Evolutionary conservation across 2,113 vertebrate species (phyloP).

Genomic region (Cavia porcellus): DNA sequence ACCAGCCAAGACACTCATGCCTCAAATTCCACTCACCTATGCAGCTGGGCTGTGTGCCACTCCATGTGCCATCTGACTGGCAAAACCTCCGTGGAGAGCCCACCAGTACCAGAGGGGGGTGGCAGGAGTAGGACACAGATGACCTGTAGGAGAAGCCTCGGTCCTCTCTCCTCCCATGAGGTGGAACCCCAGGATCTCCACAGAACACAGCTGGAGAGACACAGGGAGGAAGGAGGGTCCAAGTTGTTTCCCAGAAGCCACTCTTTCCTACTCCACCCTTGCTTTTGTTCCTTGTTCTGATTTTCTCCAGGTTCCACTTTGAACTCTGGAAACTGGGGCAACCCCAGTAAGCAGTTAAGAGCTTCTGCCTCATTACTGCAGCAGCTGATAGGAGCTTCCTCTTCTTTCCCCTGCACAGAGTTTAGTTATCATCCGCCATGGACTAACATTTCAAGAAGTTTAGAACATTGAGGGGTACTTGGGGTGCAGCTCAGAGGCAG

Average conservation of each 20-base stretch:
- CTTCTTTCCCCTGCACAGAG: neutral
- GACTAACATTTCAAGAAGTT: neutral
- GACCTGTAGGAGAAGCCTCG: constrained; percentile 97
- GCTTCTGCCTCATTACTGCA: fast-evolving
- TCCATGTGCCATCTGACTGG: constrained; percentile 97
- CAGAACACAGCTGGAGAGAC: constrained; percentile 95
- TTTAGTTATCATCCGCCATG: neutral
- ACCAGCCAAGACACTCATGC: neutral
- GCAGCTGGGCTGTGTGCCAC: constrained; percentile 97
- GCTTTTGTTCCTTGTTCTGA: neutral
- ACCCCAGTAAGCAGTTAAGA: fast-evolving
- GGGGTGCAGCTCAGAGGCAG: neutral
- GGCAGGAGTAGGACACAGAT: constrained; percentile 96
- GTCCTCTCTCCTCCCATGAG: constrained; percentile 94
- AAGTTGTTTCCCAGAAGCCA: neutral
- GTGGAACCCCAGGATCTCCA: constrained; percentile 95
- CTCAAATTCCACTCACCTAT: constrained; percentile 90
- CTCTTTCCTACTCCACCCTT: fast-evolving
- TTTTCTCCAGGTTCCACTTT: neutral
- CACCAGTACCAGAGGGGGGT: constrained; percentile 93
- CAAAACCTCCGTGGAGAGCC: constrained; percentile 96
- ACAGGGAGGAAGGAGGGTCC: neutral
- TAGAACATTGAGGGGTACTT: neutral
- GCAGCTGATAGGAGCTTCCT: neutral
- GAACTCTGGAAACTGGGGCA: neutral